Base-by-base conservation (phyloP, 1,140 invertebrate species). In the Dermatophagoides farinae region DNA sequence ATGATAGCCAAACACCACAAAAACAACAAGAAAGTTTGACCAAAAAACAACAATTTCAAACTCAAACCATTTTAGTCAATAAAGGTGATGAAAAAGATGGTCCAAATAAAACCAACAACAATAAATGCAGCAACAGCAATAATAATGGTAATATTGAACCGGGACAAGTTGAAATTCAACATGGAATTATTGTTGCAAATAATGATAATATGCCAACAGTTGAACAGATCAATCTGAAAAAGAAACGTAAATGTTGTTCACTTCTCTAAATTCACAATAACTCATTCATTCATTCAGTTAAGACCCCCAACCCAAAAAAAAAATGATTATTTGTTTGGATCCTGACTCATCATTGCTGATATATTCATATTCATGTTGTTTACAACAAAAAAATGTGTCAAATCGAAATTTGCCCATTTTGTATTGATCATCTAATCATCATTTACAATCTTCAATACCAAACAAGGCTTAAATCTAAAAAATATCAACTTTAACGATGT, bases 241-340 rank as follows among this genome's bases (percentile, higher is more conserved):
- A 88, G 77, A 88, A 88, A 74, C 83, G 85, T 77, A 82, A 84
- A 71, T 88, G 85, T 76, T 89, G 86, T 75, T 82, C 85, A 63
- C 79, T 88, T 69, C 85, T 87, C 78, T 88, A 85, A 68, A 31
- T 4, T 8, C 31, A n/a, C n/a, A n/a, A n/a, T n/a, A n/a, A n/a
- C n/a, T n/a, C n/a, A n/a, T n/a, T n/a, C n/a, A n/a, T n/a, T n/a
- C n/a, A n/a, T n/a, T n/a, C n/a, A n/a, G n/a, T n/a, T n/a, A n/a
- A n/a, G n/a, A n/a, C n/a, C n/a, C n/a, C n/a, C n/a, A n/a, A n/a
- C n/a, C n/a, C n/a, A n/a, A n/a, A n/a, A n/a, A n/a, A n/a, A n/a
- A n/a, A n/a, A n/a, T n/a, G n/a, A n/a, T n/a, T n/a, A n/a, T n/a
- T n/a, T n/a, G n/a, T n/a, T n/a, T n/a, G n/a, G n/a, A n/a, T n/a